Base-by-base conservation (phyloP, 2,797 vertebrate species). In the Trematomus bernacchii region DNA sequence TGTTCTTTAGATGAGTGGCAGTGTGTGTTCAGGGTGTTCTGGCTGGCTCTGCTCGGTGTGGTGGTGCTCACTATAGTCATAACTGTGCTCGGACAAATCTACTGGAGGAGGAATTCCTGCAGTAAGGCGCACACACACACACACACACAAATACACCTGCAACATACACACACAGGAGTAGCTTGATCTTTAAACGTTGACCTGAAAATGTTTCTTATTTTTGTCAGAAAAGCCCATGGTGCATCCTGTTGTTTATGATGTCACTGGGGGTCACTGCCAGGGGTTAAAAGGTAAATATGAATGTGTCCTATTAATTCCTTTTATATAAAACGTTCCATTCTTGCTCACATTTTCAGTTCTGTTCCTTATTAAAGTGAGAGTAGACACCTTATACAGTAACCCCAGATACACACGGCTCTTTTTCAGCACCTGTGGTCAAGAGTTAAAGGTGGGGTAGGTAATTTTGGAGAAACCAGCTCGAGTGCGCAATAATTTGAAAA, bases 41-140 rank as follows among this genome's bases (percentile, higher is more conserved):
- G 96, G 96, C 82, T 98, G 72, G 55, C 79, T 84, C 93, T 98
- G 80, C 80, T 97, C 78, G 60, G 90, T 46, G 57, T 93, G 47
- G 85, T 96, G 74, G 78, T 97, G 76, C 64, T 96, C 77, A 67
- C 89, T 73, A 85, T 94, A n/a, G 2, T 95, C 75, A 85, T 80
- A 19, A 3, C 82, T 0, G 85, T 94, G 66, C 37, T 94, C 27
- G 62, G 78, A 79, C 85, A 94, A 86, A 85, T 96, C 74, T 78
- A 91, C 76, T 73, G 54, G 42, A 65, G 12, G 21, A 79, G 4
- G 40, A 2, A 0, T 42, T 33, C 21, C n/a, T 14, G n/a, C 52
- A 74, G 93, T 94, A 89, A 94, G 92, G 79, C 60, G 50, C 8
- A 70, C 44, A 61, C 23, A 44, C 11, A 48, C 43, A 62, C 63